Evolutionary conservation across 1,140 invertebrate species (phyloP), one percentile per base, ranked within the genome.

Genomic region (Triops longicaudatus): DNA sequence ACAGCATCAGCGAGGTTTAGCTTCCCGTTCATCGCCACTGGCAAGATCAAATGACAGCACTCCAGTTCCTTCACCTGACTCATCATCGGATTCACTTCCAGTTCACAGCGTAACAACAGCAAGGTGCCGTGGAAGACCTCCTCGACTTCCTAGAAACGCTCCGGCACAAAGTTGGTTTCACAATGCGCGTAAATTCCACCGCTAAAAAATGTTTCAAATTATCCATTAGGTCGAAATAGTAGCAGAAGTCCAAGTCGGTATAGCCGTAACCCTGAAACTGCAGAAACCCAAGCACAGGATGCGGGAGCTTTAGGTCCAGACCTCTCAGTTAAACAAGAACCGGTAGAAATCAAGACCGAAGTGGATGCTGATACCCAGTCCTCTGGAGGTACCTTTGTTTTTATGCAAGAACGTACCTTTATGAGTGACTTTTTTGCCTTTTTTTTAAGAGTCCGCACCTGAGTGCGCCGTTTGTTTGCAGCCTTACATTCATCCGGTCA

Each of bases 381-480:
- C 3, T 6, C 4, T 63, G 50, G 50, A 63, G 50, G 50, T 63
- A 6, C 14, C 14, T 63, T 0, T 14, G 5, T 63, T 63, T 14
- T 22, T n/a, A 6, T 63, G 17, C 2, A 6, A n/a, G 14, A 63
- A 63, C 17, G 17, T 22, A 63, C 14, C 10, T 5, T 0, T 22
- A 17, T 63, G 6, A 17, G 6, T 63, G 22, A 63, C 22, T n/a
- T 22, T 22, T 22, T 1, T 63, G 14, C 5, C 17, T 10, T 63
- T 6, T 63, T 63, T 22, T 44, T 1, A 12, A 63, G 50, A 63
- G 22, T 22, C 72, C 26, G 50, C 27, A 17, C 28, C 83, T 41
- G 95, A 98, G 83, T 98, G 96, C 87, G 91, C 96, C 43, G 91
- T 98, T 17, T 98, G 96, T 84, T 86, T 97, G 43, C 94, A 97